These are phyloP conservation scores for Artibeus jamaicensis DNA, from an alignment of 2,797 vertebrate species.

Conservation along the genomic window DNA sequence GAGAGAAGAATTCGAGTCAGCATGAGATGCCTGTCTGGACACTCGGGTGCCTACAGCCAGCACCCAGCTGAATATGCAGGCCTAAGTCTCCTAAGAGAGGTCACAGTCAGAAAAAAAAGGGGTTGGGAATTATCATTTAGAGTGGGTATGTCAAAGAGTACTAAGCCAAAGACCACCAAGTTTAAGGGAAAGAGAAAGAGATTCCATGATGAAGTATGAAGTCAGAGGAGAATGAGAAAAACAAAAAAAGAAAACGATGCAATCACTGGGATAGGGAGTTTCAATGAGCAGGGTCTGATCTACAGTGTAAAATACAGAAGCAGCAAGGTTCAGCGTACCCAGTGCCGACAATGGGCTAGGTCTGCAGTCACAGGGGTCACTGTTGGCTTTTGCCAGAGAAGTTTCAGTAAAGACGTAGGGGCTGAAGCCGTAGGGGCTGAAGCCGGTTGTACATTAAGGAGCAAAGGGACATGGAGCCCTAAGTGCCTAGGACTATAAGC, in stretches of 20 bases:
- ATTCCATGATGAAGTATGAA: background rate
- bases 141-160: background rate
- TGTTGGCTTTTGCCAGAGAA: background rate
- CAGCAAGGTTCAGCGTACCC: background rate
- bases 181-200: background rate
- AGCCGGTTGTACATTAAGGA: background rate
- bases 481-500: background rate
- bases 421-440: background rate
- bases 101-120: background rate
- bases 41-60: background rate
- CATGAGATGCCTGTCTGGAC: background rate
- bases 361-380: background rate
- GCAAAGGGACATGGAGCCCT: background rate
- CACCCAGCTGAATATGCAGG: background rate
- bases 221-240: background rate
- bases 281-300: background rate
- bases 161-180: background rate
- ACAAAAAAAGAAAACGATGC: background rate
- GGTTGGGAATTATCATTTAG: background rate
- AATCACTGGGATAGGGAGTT: background rate
- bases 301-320: background rate
- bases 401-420: background rate
- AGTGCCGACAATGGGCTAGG: background rate
- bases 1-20: background rate
- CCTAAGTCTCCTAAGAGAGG: background rate